Base-by-base conservation (phyloP, 2,113 vertebrate species). In the Pygoscelis adeliae region DNA sequence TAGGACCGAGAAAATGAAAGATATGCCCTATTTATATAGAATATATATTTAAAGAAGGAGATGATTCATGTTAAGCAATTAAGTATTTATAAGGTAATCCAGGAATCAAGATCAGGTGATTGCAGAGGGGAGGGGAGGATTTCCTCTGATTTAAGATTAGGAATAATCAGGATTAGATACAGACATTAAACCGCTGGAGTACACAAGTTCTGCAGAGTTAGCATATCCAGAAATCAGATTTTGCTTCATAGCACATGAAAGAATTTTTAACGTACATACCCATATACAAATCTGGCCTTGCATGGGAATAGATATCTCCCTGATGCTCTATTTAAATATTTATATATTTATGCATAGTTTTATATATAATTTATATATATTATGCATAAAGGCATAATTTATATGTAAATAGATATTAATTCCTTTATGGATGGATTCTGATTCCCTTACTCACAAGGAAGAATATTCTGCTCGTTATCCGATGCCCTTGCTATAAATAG, bases 111-210 rank as follows among this genome's bases (percentile, higher is more conserved):
- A 97, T 85, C 91, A 95, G 69, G 76, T 93, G 72, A 69, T 87
- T 83, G 30, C 69, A 84, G 44, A 81, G 25, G n/a, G 38, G 30
- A 76, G 65, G 61, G 63, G 47, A 81, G 88, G 92, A 93, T 97
- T 94, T 94, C 49, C 85, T 93, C 59, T 59, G 46, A 82, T 97
- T 95, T 84, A 95, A 91, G 95, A 93, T 95, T 93, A 95, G 55
- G 53, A 95, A 83, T 94, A 94, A 97, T 93, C 88, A 92, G 76
- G 88, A 96, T 93, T 97, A 94, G 72, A 92, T 78, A 81, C 8
- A 12, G 69, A 74, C 47, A 67, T 88, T 78, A 89, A 93, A 87
- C 20, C 3, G 1, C 47, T 34, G 46, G 42, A 89, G 76, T 23
- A 44, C 47, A 78, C 34, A 67, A 65, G 11, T 92, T 83, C 80